Percentiles rank a stretch among this genome's conserved stretches.
Conservation (phyloP, 2,797 vertebrate genomes). For the Pelochelys cantorii region DNA sequence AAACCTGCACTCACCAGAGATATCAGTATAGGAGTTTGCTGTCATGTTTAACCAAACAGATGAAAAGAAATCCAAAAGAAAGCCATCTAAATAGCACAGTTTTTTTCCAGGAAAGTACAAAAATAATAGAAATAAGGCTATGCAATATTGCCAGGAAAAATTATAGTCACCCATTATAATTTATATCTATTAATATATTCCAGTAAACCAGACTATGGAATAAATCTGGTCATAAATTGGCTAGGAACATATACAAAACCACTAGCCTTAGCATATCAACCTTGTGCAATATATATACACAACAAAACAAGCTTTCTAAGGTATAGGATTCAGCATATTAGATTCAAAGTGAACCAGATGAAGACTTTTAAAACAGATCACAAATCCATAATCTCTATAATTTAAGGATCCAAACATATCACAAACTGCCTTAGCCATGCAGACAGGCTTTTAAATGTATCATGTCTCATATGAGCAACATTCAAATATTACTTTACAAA, state of each 20-base stretch:
- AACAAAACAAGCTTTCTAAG: constrained; percentile 52
- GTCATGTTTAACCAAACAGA: constrained; percentile 39
- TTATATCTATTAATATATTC: constrained; percentile 46
- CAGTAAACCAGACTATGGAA: constrained; percentile 43
- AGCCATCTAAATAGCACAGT: constrained; percentile 6
- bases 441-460: background rate
- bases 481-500: background rate
- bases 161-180: background rate
- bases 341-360: constrained; percentile 46
- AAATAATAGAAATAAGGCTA: background rate
- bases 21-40: background rate
- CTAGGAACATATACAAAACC: constrained; percentile 36
- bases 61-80: constrained; percentile 39
- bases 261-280: constrained; percentile 8
- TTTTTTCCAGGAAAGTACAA: constrained; percentile 62
- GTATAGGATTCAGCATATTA: constrained; percentile 34
- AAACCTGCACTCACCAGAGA: constrained; percentile 35
- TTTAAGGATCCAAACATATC: constrained; percentile 33
- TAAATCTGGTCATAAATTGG: constrained; percentile 56
- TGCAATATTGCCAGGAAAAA: constrained; percentile 29
- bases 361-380: constrained; percentile 44
- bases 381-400: constrained; percentile 65
- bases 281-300: constrained; percentile 12
- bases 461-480: background rate
- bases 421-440: constrained; percentile 43